Base-by-base conservation (phyloP, 1,140 invertebrate genomes). In the Microplitis demolitor region DNA sequence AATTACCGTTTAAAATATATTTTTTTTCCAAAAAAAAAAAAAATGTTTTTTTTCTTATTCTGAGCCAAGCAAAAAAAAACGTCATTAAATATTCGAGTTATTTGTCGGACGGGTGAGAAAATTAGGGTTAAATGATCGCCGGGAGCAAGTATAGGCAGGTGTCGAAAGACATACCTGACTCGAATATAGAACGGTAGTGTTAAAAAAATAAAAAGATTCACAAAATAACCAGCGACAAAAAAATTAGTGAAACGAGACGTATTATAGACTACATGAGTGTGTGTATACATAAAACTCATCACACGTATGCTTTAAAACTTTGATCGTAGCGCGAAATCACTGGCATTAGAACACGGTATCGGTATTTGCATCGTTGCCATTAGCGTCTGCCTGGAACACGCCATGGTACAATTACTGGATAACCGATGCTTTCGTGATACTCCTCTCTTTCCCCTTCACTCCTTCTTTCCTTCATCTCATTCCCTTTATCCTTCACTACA, bases 331-430 rank as follows among this genome's bases (percentile, higher is more conserved):
- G 71, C 70, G 67, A 79, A 80, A 83, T 84, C 78, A 78, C 80
- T 73, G 76, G 72, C 77, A 83, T 84, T 81, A 81, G 73, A 76
- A 72, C 39, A 53, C 37, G 68, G 75, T 84, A 84, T 85, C 81
- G 79, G 79, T 82, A 84, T 85, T 84, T 84, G 80, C 83, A 84
- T 84, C 81, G 77, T 77, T 78, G 78, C 79, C 80, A 84, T 85
- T 85, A 85, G 80, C 78, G 77, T 80, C 74, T 74, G 70, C 67
- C 60, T 76, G 75, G 72, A 80, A 80, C 84, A 85, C 82, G 83
- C 84, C 74, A 84, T 80, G 78, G 77, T 75, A 77, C 79, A 83
- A 85, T 85, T 85, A 85, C 78, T 71, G 72, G 73, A 83, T 74
- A 78, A 56, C 63, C 72, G 75, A 79, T 79, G 78, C 74, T 84